Base-by-base conservation (phyloP, 1,140 invertebrate genomes). In the Elymnias hypermnestra region DNA sequence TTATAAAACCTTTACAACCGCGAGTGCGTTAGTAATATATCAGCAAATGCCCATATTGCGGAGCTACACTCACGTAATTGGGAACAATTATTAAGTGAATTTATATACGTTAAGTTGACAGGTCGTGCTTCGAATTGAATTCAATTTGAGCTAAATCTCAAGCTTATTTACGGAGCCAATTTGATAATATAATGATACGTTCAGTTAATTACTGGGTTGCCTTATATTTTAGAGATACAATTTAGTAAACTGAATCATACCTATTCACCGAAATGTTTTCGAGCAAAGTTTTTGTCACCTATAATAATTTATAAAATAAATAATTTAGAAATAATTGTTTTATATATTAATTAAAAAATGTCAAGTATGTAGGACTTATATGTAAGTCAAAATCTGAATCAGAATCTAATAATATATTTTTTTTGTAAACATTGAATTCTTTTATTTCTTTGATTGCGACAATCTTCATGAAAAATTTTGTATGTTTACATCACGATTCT, bases 11-110 rank as follows among this genome's bases (percentile, higher is more conserved):
- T 18, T 22, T 61, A 54, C 53, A 58, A 22, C 58, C 49, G 57
- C 56, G 59, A 60, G 38, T 13, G 53, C 49, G 57, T 57, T 61
- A 60, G 38, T 13, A 52, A 40, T 63, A 56, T 70, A 72, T 63
- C 54, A 60, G 56, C 53, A 47, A 58, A 59, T 53, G 54, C 64
- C 51, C 47, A 66, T 65, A 53, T 18, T 51, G 38, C 73, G 68
- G 76, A 65, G 67, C 65, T 57, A 68, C 63, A 52, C 59, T 72
- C 66, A 68, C 65, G 63, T 79, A 83, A 78, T 79, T 74, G 75
- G 70, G 67, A 76, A 74, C 65, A 69, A 83, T 78, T 78, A 79
- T 78, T 72, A 69, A 64, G 55, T 67, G 68, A 76, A 77, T 83
- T 76, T 76, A 83, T 78, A 68, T 69, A 58, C 61, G 63, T 72